Percentiles rank a stretch among this genome's conserved stretches.
These are phyloP conservation scores for Myodes glareolus DNA, from an alignment of 2,113 vertebrate genomes.

Conservation along the genomic window DNA sequence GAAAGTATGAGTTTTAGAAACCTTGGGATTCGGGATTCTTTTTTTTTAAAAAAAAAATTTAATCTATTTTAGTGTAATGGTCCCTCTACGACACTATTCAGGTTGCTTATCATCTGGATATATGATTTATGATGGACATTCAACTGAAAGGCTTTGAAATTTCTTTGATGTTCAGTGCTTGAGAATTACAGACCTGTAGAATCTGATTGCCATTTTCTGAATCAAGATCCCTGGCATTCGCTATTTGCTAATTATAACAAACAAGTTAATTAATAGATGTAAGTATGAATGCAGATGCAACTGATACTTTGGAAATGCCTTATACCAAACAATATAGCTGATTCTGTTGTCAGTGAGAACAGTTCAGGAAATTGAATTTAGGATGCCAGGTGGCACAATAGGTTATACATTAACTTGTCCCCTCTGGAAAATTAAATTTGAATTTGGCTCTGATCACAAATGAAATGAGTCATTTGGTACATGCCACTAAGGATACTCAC, in stretches of 20 bases:
- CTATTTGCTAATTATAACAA: constrained; percentile 46
- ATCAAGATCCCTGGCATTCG: constrained; percentile 48
- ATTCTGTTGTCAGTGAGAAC: constrained; percentile 66
- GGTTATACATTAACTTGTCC: constrained; percentile 79
- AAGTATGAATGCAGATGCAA: constrained; percentile 49
- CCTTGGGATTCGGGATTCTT: background rate
- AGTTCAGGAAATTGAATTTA: constrained; percentile 74
- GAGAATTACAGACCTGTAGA: background rate
- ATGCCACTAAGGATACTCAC: constrained; percentile 76
- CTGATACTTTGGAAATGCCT: constrained; percentile 61
- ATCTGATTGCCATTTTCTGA: constrained; percentile 28
- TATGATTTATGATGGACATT: background rate
- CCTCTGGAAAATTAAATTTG: constrained; percentile 79
- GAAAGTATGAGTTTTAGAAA: constrained; percentile 6
- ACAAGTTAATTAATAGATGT: constrained; percentile 48
- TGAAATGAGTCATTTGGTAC: constrained; percentile 81
- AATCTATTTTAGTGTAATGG: background rate
- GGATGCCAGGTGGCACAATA: constrained; percentile 75
- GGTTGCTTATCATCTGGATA: background rate
- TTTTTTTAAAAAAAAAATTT: background rate
- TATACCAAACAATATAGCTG: constrained; percentile 69
- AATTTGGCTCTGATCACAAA: constrained; percentile 80
- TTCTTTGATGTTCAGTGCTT: background rate
- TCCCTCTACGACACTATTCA: background rate
- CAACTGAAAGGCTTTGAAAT: background rate